These are phyloP conservation scores for Apostichopus californicus DNA, from an alignment of 35 echinoderm and acorn worm species.

Conservation along the genomic window DNA sequence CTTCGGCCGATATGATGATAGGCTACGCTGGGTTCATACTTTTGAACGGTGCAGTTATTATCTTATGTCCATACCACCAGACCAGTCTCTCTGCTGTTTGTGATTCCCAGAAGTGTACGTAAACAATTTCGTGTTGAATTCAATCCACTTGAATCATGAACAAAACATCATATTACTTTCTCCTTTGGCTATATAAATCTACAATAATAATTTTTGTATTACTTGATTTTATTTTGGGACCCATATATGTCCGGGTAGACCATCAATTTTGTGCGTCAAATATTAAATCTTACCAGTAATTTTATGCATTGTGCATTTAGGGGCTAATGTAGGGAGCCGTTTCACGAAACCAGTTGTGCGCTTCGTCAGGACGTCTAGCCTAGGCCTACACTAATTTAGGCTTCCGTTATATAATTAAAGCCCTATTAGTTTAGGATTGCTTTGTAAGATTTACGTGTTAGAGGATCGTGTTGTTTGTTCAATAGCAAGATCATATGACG, in stretches of 20 bases:
- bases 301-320: not conserved
- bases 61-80: not conserved
- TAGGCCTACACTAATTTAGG: too few relatives aligned
- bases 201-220: not conserved
- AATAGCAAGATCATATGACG: too few relatives aligned
- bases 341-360: not conserved
- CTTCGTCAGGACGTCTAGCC: too few relatives aligned
- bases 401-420: too few relatives aligned
- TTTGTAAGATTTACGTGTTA: too few relatives aligned
- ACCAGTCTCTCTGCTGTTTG: not conserved
- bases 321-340: not conserved
- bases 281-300: not conserved
- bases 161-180: not conserved
- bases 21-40: too few relatives aligned
- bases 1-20: too few relatives aligned
- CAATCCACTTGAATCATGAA: not conserved
- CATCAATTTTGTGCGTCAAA: not conserved
- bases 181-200: not conserved
- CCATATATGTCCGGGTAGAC: not conserved
- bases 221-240: not conserved
- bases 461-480: too few relatives aligned
- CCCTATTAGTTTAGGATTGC: too few relatives aligned
- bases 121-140: not conserved
- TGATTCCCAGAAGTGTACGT: not conserved
- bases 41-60: not conserved